Percentiles rank a stretch among this genome's conserved stretches.
phyloP scores from a whole-genome alignment of 1,140 invertebrate species.

The Archegozetes longisetosus region DNA sequence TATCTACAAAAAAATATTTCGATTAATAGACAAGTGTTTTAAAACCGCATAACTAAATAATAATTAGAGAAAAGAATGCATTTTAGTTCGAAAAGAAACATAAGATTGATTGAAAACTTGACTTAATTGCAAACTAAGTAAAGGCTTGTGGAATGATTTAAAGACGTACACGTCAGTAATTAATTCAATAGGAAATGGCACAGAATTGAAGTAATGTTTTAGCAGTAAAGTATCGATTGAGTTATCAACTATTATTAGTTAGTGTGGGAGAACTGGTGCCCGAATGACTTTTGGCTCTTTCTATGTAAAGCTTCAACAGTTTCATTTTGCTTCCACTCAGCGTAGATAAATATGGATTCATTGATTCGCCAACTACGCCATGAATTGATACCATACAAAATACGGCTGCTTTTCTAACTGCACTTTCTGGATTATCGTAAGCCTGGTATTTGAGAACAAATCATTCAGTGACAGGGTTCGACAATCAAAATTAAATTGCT shows the following conservation, averaged over 20 bases:
- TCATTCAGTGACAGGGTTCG: conserved; percentile 7
- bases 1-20: too few species aligned
- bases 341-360: conserved; percentile 56
- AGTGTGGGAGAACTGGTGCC: not conserved
- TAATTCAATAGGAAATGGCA: not conserved
- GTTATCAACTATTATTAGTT: not conserved
- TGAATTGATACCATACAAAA: conserved; percentile 90
- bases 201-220: not conserved
- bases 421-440: conserved; percentile 69
- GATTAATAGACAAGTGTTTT: too few species aligned
- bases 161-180: not conserved
- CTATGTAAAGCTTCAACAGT: conserved; percentile 53
- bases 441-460: conserved; percentile 39
- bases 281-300: conserved; percentile 27
- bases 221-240: not conserved
- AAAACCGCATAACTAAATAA: too few species aligned
- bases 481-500: not conserved
- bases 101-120: too few species aligned
- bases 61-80: too few species aligned
- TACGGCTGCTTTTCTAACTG: conserved; percentile 79
- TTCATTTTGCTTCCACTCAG: conserved; percentile 71
- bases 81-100: too few species aligned
- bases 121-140: not conserved
- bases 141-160: not conserved
- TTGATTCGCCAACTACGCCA: conserved; percentile 54